A percentile compares a stretch with the other conserved stretches of the same genome.
These are phyloP conservation scores for Rhinolophus ferrumequinum DNA, from an alignment of 2,113 vertebrate species.

Conservation along the genomic window DNA sequence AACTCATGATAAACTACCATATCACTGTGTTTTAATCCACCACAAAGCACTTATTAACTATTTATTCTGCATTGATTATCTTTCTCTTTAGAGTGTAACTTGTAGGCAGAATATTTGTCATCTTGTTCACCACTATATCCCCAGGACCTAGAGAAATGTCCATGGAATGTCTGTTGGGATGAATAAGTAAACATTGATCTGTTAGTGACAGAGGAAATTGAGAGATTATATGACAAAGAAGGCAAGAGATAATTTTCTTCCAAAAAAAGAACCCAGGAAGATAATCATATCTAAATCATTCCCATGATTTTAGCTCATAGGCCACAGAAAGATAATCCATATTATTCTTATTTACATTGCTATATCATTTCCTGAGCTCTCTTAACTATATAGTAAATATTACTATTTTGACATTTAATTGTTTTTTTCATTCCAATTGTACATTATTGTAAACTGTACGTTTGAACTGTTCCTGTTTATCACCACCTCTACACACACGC, in stretches of 20 bases:
- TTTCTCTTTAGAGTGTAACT: background rate
- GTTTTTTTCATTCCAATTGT: background rate
- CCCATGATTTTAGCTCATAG: background rate
- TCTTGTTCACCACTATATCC: background rate
- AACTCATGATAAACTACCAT: background rate
- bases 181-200: background rate
- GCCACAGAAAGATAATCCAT: background rate
- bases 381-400: background rate
- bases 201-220: background rate
- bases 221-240: background rate
- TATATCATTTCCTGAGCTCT: background rate
- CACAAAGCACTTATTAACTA: background rate
- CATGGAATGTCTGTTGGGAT: background rate
- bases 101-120: background rate
- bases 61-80: background rate
- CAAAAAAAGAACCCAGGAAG: background rate
- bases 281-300: background rate
- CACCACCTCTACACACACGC: background rate
- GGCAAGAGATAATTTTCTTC: background rate
- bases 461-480: background rate
- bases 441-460: background rate
- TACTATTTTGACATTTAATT: background rate
- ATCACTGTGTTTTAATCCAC: background rate
- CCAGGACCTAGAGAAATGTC: background rate
- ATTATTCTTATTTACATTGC: background rate